Evolutionary conservation across 2,888 invertebrate species (phyloP), one percentile per base, ranked within the genome.

Genomic region (Cabera pusaria): DNA sequence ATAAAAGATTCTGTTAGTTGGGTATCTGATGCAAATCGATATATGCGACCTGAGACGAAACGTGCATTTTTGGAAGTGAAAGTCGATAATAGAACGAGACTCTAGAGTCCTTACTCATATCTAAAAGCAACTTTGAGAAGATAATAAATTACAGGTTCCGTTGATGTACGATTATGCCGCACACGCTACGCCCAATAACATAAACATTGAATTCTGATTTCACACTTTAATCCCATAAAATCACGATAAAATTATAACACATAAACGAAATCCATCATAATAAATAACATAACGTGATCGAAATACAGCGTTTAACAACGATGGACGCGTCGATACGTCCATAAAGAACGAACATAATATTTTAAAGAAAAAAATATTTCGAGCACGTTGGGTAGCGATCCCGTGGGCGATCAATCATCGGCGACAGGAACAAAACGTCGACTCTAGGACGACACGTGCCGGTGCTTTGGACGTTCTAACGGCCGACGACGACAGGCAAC

Each of bases 361-460:
- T 52, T 52, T 26, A 29, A 36, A 24, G 39, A 31, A 39, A 29
- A 28, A 46, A 32, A 44, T 48, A 48, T 36, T 44, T 27, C 40
- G 21, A 24, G 33, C 40, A 36, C 35, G 34, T 45, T 25, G 32
- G 32, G 43, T 38, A 62, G 49, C 59, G 66, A 61, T 63, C 57
- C 35, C 38, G 44, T 33, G 38, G 34, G 49, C 59, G 52, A 67
- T 74, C 64, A 59, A 74, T 75, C 74, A 74, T 55, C 33, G 48
- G 32, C 48, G 17, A 41, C 65, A 63, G 58, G 64, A 72, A 66
- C 70, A 70, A 70, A 72, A 72, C 63, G 24, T 6, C 10, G 27
- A 17, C 5, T 16, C 38, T 26, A 61, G 52, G 38, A 46, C 56
- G 68, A 72, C 72, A 75, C 69, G 66, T 71, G 72, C 73, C 72